These are phyloP conservation scores for Cataglyphis hispanica DNA, from an alignment of 1,140 invertebrate species.

Conservation along the genomic window DNA sequence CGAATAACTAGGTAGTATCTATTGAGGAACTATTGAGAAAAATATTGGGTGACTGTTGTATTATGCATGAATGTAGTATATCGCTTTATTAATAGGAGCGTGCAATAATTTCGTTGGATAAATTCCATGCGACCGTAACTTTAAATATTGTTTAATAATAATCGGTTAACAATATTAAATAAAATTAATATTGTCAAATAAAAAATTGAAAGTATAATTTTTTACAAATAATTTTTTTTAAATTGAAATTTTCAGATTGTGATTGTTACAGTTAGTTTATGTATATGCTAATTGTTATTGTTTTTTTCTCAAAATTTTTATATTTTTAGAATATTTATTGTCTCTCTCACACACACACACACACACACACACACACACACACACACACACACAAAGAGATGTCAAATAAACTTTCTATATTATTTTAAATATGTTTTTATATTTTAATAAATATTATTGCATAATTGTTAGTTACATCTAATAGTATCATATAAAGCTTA, in stretches of 20 bases:
- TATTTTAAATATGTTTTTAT: too few species aligned
- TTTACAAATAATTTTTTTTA: not conserved
- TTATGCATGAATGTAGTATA: too few species aligned
- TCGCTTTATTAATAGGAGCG: too few species aligned
- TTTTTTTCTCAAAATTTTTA: not conserved
- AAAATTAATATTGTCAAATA: not conserved
- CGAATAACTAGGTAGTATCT: too few species aligned
- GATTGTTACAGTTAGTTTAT: too few species aligned
- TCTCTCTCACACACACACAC: too few species aligned
- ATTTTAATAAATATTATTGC: not conserved
- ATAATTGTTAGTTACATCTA: not conserved
- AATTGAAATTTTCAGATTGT: not conserved
- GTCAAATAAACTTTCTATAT: not conserved
- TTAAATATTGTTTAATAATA: not conserved
- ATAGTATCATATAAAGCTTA: conserved; percentile 1
- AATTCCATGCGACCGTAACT: not conserved
- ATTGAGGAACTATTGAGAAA: too few species aligned
- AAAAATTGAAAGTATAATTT: not conserved
- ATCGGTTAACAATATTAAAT: not conserved
- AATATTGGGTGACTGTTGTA: too few species aligned
- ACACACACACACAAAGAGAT: not conserved
- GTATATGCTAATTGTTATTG: not conserved
- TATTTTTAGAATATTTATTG: conserved; percentile 1
- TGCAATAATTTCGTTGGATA: too few species aligned
- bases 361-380: too few species aligned